These are phyloP conservation scores for Callosobruchus maculatus DNA, from an alignment of 2,888 invertebrate genomes.

Conservation along the genomic window DNA sequence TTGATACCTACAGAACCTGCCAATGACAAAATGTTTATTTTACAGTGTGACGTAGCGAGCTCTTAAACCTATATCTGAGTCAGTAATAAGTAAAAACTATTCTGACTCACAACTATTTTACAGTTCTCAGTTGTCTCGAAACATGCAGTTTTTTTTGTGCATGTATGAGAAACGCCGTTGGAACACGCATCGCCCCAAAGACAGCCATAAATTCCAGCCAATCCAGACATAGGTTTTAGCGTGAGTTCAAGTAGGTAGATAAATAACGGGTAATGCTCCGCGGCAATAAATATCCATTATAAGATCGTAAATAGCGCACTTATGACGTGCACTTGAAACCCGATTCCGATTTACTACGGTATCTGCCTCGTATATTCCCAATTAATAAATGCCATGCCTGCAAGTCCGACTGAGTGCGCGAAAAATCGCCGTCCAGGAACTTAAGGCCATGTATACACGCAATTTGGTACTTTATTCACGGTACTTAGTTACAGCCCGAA, in stretches of 20 bases:
- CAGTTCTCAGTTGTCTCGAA: neutral
- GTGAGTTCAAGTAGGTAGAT: constrained; percentile 1
- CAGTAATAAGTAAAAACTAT: too few species aligned
- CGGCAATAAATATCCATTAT: constrained; percentile 47
- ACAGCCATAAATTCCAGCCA: neutral
- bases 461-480: neutral
- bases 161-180: neutral
- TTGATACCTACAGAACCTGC: too few species aligned
- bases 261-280: constrained; percentile 23
- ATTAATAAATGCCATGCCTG: constrained; percentile 30
- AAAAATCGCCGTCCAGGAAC: neutral
- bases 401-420: neutral
- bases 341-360: constrained; percentile 42
- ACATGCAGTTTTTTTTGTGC: neutral
- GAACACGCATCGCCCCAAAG: neutral
- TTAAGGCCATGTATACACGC: neutral
- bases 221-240: neutral
- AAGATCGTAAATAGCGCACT: constrained; percentile 44
- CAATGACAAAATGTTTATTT: too few species aligned
- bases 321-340: constrained; percentile 45
- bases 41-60: too few species aligned
- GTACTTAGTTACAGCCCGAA: too few species aligned
- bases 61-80: too few species aligned
- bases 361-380: constrained; percentile 33
- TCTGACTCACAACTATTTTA: neutral